phyloP scores from a whole-genome alignment of 2,797 vertebrate genomes.

The Hirundo rustica region DNA sequence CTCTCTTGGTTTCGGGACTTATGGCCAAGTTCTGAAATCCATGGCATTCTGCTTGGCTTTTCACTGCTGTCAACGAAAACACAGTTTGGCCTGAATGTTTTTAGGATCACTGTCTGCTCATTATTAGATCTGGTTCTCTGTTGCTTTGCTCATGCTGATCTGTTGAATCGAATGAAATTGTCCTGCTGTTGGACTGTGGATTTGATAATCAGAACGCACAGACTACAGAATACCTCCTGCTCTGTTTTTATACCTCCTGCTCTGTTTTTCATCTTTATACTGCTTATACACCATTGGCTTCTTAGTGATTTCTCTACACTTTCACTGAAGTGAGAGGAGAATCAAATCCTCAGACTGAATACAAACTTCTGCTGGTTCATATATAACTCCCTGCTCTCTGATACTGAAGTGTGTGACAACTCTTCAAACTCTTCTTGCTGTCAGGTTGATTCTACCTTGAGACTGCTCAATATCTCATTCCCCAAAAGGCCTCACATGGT shows the following conservation, averaged over 20 bases:
- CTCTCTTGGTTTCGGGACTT: neutral
- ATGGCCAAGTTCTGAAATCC: neutral
- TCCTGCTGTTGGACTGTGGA: neutral
- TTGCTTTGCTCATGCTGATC: neutral
- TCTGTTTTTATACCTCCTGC: conserved; percentile 3
- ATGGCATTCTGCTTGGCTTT: neutral
- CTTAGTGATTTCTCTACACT: neutral
- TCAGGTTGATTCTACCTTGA: neutral
- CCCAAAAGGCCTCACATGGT: neutral
- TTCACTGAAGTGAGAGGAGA: neutral
- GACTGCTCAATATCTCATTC: neutral
- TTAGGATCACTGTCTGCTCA: neutral
- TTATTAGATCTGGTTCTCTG: neutral
- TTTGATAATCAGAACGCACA: neutral
- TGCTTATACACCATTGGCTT: neutral
- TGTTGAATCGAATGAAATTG: neutral
- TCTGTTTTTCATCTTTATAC: neutral
- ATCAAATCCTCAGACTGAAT: neutral
- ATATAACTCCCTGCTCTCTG: neutral
- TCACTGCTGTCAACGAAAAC: neutral
- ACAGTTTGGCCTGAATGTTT: neutral
- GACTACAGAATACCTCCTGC: neutral
- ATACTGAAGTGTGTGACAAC: neutral
- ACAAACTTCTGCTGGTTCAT: neutral
- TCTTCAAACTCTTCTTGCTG: neutral